phyloP scores from a whole-genome alignment of 1,140 invertebrate species.

The Medauroidea extradentata region DNA sequence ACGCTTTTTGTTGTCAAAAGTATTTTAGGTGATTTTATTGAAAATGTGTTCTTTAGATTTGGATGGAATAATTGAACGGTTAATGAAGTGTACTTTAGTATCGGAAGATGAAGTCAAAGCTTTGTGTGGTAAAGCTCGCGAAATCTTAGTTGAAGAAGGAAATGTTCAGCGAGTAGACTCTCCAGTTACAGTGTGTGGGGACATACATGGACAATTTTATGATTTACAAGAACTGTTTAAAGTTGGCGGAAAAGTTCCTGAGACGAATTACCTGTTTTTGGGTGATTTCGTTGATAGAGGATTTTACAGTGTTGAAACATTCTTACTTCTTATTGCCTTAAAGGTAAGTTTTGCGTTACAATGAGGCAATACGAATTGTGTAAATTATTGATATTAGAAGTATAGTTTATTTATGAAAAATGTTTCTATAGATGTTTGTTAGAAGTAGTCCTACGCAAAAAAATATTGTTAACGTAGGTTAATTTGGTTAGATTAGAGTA shows the following conservation, averaged over 20 bases:
- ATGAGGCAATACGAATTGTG: no score
- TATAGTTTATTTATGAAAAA: no score
- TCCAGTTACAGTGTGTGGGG: slow-evolving; percentile 35
- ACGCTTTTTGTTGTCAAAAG: no score
- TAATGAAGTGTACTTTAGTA: neutral
- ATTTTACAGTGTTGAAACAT: slow-evolving; percentile 42
- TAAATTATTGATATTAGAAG: no score
- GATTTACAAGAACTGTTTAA: slow-evolving; percentile 53
- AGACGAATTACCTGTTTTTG: slow-evolving; percentile 51
- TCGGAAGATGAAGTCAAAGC: neutral
- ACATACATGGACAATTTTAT: slow-evolving; percentile 56
- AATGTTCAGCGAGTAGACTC: neutral
- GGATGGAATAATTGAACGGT: neutral
- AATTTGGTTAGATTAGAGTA: no score
- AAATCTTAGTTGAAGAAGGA: neutral
- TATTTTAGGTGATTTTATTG: no score
- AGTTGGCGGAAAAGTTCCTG: slow-evolving; percentile 50
- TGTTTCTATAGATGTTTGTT: no score
- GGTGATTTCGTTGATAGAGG: slow-evolving; percentile 50
- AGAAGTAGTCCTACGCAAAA: no score
- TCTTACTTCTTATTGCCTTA: slow-evolving; percentile 48
- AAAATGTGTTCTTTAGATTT: neutral
- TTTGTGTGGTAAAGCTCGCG: neutral
- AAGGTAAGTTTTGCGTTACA: no score
- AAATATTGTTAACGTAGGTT: no score